Base-by-base conservation (phyloP, 2,888 invertebrate species). In the Hirtodrosophila trivittata region DNA sequence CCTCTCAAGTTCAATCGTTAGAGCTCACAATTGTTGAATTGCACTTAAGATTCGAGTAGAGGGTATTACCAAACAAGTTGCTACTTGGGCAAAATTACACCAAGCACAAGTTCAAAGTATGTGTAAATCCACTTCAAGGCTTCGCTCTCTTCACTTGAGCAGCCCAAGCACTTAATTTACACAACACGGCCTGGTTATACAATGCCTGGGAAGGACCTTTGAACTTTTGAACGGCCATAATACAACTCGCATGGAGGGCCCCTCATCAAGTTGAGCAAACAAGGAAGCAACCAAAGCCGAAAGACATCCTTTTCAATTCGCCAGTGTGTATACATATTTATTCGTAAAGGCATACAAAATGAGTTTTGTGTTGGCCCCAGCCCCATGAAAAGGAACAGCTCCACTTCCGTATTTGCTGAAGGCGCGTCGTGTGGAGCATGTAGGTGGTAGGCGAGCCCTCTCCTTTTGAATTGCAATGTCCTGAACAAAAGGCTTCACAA, bases 351-450 rank as follows among this genome's bases (percentile, higher is more conserved):
- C 69, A 77, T 75, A 63, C 37, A 32, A 81, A 81, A 77, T 82
- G 78, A 81, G 84, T 66, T 78, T 65, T 62, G 25, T 56, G 75
- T 71, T 70, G 71, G 62, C 60, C 46, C 46, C 69, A 62, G 58
- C 73, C 83, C 73, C 83, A 71, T 73, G 74, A 73, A 73, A 64
- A 62, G 71, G 32, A 60, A 38, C 49, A 58, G 50, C 59, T n/a
- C n/a, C 42, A 80, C 73, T 86, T 82, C 83, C 82, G 66, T 69
- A 63, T 80, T 83, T 80, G 64, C 45, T 39, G 32, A 51, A 39
- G 26, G 41, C 21, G 28, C 28, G 28, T 21, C 18, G 18, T 21
- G 28, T 28, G 26, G 2, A 13, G 26, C 12, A 38, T 18, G 30
- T 7, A 3, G n/a, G 21, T 13, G 16, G 26, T 18, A 51, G 39